Conservation (phyloP, 1,140 invertebrate genomes). For the Megalonaias nervosa region DNA sequence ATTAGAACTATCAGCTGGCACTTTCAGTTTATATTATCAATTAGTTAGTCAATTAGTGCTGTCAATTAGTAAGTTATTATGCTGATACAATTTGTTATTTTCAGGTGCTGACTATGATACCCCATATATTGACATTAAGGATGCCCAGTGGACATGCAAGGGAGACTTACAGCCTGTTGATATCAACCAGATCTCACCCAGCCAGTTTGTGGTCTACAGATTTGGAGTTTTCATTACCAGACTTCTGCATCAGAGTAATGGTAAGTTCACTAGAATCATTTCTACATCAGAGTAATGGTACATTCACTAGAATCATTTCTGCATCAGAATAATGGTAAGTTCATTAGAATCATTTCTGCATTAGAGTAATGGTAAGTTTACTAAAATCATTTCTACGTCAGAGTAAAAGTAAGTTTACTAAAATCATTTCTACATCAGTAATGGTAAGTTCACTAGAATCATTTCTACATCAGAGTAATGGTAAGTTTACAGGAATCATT, state of each 20-base stretch:
- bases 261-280: conserved; percentile 5
- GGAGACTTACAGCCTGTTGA: conserved; percentile 63
- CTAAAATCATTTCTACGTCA: too few relatives aligned
- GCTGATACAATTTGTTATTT: conserved; percentile 7
- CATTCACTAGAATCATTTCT: conserved; percentile 27
- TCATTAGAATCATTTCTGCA: background rate
- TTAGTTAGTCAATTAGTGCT: too few relatives aligned
- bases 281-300: too few relatives aligned
- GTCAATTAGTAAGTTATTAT: too few relatives aligned
- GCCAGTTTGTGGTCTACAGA: conserved; percentile 67
- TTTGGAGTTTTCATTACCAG: conserved; percentile 66
- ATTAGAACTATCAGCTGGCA: too few relatives aligned
- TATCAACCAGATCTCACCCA: conserved; percentile 60
- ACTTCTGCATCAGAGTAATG: conserved; percentile 55
- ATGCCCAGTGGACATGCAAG: conserved; percentile 66
- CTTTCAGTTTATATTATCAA: too few relatives aligned
- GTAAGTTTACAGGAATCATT: too few relatives aligned
- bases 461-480: too few relatives aligned
- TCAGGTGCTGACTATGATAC: conserved; percentile 63
- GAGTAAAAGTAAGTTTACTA: too few relatives aligned
- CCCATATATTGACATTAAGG: conserved; percentile 67
- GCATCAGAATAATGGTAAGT: conserved; percentile 48
- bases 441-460: too few relatives aligned
- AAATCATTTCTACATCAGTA: too few relatives aligned
- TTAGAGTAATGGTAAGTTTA: too few relatives aligned